These are phyloP conservation scores for Caenorhabditis becei DNA, from an alignment of 2,888 invertebrate genomes.

Conservation along the genomic window DNA sequence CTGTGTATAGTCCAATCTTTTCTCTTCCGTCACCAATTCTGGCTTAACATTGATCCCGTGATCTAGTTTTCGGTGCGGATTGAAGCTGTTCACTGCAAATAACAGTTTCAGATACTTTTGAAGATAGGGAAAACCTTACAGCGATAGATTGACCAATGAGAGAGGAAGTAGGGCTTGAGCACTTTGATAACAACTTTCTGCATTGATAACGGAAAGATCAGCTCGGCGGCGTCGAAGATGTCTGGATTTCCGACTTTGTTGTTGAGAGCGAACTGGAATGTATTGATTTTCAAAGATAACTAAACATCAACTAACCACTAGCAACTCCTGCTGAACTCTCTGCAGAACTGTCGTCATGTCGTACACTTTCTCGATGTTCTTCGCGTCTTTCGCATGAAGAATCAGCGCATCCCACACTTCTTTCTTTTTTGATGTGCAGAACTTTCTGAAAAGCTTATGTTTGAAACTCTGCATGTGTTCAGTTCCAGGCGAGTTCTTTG, in stretches of 20 bases:
- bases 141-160: conserved; percentile 40
- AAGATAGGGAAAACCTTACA: background rate
- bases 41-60: conserved; percentile 30
- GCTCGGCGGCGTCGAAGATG: conserved; percentile 30
- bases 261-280: conserved; percentile 23
- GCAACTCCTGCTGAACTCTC: conserved; percentile 33
- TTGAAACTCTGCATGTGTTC: background rate
- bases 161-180: conserved; percentile 44
- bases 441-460: conserved; percentile 20
- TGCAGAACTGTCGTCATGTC: conserved; percentile 49
- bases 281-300: background rate
- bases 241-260: conserved; percentile 30
- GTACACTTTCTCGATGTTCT: conserved; percentile 44
- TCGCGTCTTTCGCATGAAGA: conserved; percentile 19
- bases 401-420: conserved; percentile 42
- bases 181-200: conserved; percentile 32
- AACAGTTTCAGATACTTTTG: too few species aligned
- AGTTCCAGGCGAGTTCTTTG: background rate
- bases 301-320: conserved; percentile 13
- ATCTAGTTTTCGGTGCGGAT: conserved; percentile 24
- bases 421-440: conserved; percentile 31
- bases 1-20: conserved; percentile 7
- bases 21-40: background rate
- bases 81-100: conserved; percentile 30
- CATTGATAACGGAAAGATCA: conserved; percentile 42